Conservation (phyloP, 2,888 invertebrate genomes). For the Aquatica leii region DNA sequence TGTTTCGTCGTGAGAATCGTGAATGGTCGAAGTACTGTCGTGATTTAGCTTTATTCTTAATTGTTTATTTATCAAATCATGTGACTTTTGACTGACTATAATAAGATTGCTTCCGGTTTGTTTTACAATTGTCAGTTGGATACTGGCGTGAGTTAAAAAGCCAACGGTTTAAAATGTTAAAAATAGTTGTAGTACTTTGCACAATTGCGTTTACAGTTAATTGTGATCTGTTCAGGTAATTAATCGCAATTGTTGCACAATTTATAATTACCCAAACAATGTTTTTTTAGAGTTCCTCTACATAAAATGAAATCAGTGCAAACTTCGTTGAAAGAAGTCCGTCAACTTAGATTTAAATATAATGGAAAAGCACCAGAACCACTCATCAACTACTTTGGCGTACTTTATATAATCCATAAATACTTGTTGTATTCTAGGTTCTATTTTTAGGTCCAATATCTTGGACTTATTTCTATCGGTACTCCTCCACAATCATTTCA, state of each 20-base stretch:
- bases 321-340: constrained; percentile 73
- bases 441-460: constrained; percentile 85
- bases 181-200: background rate
- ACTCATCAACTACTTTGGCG: constrained; percentile 92
- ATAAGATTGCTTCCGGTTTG: no score
- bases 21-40: no score
- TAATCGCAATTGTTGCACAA: no score
- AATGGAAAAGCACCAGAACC: constrained; percentile 78
- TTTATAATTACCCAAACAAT: no score
- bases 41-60: no score
- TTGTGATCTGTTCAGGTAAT: no score
- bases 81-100: no score
- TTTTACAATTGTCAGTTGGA: no score
- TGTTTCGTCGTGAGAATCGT: no score
- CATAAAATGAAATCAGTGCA: constrained; percentile 76
- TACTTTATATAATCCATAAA: constrained; percentile 58
- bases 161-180: no score
- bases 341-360: constrained; percentile 70
- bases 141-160: no score
- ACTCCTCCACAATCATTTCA: constrained; percentile 91
- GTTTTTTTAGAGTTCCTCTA: constrained; percentile 75
- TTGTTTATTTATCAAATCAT: no score
- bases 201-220: background rate
- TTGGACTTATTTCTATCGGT: constrained; percentile 91
- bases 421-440: constrained; percentile 3